phyloP scores from a whole-genome alignment of 2,113 vertebrate species.

The Mungos mungo region DNA sequence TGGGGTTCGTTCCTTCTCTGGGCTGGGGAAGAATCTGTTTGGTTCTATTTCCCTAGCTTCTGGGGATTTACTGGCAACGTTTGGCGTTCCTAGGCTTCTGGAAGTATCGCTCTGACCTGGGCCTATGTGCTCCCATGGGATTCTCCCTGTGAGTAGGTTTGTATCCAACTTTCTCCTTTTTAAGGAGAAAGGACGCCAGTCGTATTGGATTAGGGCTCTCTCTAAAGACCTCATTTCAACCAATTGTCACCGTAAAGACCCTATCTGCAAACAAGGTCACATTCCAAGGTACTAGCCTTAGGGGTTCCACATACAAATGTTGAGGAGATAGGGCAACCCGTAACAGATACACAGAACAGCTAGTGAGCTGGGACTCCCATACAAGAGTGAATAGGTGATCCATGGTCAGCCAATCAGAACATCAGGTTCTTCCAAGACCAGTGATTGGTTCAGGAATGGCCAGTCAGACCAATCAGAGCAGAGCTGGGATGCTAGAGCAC shows the following conservation, averaged over 20 bases:
- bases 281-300: neutral
- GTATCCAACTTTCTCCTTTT: neutral
- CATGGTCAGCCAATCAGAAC: neutral
- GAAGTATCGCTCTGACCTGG: neutral
- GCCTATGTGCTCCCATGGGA: neutral
- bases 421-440: neutral
- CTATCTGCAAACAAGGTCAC: neutral
- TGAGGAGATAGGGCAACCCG: neutral
- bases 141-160: neutral
- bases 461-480: neutral
- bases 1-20: neutral
- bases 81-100: accelerated
- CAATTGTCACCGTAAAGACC: neutral
- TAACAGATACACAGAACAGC: neutral
- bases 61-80: neutral
- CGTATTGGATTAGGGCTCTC: neutral
- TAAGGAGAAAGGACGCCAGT: neutral
- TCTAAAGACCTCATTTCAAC: neutral
- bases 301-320: neutral
- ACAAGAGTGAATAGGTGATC: neutral
- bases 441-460: neutral
- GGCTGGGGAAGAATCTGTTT: too few species aligned
- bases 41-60: neutral
- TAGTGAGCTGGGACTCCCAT: accelerated
- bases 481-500: neutral